Conservation (phyloP, 2,797 vertebrate species). For the Lacerta bilineata region DNA sequence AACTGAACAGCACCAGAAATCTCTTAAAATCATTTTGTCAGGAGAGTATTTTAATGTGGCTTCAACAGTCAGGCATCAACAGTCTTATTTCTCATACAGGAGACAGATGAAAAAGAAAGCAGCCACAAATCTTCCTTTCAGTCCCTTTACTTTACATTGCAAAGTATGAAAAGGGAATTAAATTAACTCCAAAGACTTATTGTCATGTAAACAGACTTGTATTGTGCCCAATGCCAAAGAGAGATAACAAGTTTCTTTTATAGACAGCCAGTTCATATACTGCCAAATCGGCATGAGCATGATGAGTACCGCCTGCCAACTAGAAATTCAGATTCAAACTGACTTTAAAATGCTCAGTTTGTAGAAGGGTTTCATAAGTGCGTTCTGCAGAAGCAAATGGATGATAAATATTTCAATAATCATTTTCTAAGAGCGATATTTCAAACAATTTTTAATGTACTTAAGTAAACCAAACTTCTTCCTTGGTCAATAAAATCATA, state of each 20-base stretch:
- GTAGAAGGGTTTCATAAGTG: conserved; percentile 35
- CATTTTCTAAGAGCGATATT: conserved; percentile 42
- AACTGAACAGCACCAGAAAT: conserved; percentile 43
- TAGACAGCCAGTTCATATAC: conserved; percentile 56
- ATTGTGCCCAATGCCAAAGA: conserved; percentile 65
- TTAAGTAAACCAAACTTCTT: conserved; percentile 20
- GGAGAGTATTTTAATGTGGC: conserved; percentile 21
- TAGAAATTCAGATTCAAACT: conserved; percentile 58
- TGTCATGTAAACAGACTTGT: conserved; percentile 49
- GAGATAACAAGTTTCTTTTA: conserved; percentile 66
- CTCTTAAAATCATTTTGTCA: conserved; percentile 49
- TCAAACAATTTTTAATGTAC: conserved; percentile 38
- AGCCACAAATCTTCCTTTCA: conserved; percentile 65
- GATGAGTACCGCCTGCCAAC: conserved; percentile 55
- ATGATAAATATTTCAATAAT: conserved; percentile 47
- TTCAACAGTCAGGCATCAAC: conserved; percentile 43
- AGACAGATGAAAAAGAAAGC: conserved; percentile 60
- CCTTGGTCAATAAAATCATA: not conserved
- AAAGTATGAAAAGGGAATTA: conserved; percentile 59
- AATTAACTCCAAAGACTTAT: conserved; percentile 60
- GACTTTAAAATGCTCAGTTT: conserved; percentile 43
- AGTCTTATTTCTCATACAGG: conserved; percentile 63
- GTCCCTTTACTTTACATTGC: conserved; percentile 62
- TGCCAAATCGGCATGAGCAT: conserved; percentile 64
- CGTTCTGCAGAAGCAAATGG: conserved; percentile 53